A percentile compares a stretch with the other conserved stretches of the same genome.
These are phyloP conservation scores for Plecotus auritus DNA, from an alignment of 2,113 vertebrate genomes.

Conservation along the genomic window DNA sequence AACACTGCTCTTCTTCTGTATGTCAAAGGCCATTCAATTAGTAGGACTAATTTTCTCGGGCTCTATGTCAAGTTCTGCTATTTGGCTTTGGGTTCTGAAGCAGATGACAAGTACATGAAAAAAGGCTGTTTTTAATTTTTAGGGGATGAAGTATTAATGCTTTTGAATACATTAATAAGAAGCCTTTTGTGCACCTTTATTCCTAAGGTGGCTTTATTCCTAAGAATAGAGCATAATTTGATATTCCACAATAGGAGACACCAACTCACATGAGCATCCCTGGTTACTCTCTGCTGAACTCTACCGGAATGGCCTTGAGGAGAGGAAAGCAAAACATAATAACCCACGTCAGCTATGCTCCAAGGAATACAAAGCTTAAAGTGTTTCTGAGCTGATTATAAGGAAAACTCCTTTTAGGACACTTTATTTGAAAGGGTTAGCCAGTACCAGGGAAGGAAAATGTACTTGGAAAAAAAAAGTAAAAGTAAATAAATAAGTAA, in stretches of 20 bases:
- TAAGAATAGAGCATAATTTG: neutral
- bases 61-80: slow-evolving; percentile 43
- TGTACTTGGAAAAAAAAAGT: slow-evolving; percentile 5
- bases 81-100: slow-evolving; percentile 53
- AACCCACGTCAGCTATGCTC: neutral
- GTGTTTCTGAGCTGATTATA: neutral
- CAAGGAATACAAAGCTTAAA: neutral
- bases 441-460: neutral
- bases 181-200: neutral
- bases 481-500: slow-evolving; percentile 21
- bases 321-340: neutral
- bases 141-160: neutral
- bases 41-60: slow-evolving; percentile 50
- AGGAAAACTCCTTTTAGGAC: neutral
- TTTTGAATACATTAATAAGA: slow-evolving; percentile 25
- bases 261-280: neutral
- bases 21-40: slow-evolving; percentile 62
- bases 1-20: neutral
- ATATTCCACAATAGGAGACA: neutral
- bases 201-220: neutral
- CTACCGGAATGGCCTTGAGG: neutral
- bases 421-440: slow-evolving; percentile 5
- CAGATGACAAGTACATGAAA: slow-evolving; percentile 47
- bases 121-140: neutral
- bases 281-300: neutral